phyloP scores from a whole-genome alignment of 2,113 vertebrate genomes.

The Sylvietta virens region DNA sequence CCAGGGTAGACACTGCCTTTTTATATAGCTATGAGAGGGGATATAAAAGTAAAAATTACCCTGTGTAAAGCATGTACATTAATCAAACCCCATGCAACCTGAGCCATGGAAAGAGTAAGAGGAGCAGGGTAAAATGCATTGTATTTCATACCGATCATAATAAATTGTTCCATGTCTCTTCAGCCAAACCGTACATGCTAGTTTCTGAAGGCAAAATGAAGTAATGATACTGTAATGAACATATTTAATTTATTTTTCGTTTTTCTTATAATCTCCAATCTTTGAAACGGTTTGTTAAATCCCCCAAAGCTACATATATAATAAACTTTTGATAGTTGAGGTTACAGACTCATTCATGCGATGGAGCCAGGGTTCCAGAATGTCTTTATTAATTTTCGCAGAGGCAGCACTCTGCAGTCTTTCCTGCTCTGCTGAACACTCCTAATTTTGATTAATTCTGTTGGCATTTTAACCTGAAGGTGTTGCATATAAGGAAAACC shows the following conservation, averaged over 20 bases:
- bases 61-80: background rate
- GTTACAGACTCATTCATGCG: background rate
- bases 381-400: background rate
- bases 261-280: background rate
- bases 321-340: background rate
- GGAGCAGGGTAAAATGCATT: background rate
- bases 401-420: background rate
- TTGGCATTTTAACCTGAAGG: background rate
- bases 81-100: background rate
- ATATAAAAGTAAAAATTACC: background rate
- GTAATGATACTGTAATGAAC: background rate
- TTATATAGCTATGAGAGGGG: background rate
- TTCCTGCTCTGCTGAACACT: background rate
- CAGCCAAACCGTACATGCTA: rapidly evolving
- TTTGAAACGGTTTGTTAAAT: background rate
- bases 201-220: conserved; percentile 3
- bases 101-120: background rate
- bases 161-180: background rate
- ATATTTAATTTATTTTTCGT: conserved; percentile 1
- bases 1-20: background rate
- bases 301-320: background rate
- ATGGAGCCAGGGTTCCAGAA: background rate
- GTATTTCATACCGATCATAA: background rate
- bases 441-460: background rate
- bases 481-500: background rate